Conservation (phyloP, 2,113 vertebrate species). For the Carollia perspicillata region DNA sequence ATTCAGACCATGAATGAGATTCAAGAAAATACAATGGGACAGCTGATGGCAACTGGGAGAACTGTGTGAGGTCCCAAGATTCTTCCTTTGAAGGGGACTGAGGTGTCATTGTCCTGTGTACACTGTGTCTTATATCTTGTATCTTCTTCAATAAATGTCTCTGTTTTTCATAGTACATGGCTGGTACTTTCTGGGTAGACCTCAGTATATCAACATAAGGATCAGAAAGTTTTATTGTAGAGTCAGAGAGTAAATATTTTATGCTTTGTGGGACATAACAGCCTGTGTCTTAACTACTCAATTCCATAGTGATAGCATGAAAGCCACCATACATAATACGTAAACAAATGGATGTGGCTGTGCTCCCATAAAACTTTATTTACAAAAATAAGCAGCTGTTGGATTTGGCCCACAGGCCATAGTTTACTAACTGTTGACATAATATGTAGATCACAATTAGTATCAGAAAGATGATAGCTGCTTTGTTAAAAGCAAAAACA, state of each 20-base stretch:
- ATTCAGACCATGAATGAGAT: too few species aligned
- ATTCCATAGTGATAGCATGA: not conserved
- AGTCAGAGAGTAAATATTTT: conserved; percentile 1
- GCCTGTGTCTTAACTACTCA: not conserved
- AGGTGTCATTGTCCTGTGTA: too few species aligned
- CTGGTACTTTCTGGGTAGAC: too few species aligned
- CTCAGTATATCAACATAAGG: not conserved
- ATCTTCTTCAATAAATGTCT: too few species aligned
- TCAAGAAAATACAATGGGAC: too few species aligned
- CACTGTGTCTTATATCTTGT: too few species aligned
- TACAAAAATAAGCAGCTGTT: not conserved
- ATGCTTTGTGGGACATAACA: not conserved
- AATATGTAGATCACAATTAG: not conserved
- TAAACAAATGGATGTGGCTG: not conserved
- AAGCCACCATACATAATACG: not conserved
- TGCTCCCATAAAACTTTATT: not conserved
- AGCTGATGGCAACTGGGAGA: too few species aligned
- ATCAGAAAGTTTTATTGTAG: not conserved
- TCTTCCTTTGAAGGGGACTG: too few species aligned
- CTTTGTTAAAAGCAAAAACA: conserved; percentile 9
- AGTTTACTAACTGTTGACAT: not conserved
- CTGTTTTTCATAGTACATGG: too few species aligned
- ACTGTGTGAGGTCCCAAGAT: too few species aligned
- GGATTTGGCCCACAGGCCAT: not conserved
- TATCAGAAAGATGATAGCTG: not conserved